Evolutionary conservation across 2,797 vertebrate species (phyloP).

Genomic region (Iguana delicatissima): DNA sequence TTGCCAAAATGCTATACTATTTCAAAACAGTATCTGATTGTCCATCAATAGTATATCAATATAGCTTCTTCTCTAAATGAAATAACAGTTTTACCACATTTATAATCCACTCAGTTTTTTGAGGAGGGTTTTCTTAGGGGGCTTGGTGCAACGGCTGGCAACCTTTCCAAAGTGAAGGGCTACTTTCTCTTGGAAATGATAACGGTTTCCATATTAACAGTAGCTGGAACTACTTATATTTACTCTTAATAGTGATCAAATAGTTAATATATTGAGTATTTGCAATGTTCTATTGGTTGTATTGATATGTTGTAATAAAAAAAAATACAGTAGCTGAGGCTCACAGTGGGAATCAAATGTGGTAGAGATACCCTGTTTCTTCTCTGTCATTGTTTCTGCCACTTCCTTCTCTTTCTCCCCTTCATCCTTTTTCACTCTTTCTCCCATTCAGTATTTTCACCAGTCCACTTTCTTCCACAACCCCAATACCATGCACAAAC

Average conservation of each 20-base stretch:
- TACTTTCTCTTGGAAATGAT: no score
- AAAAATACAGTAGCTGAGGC: not conserved
- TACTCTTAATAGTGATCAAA: no score
- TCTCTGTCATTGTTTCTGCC: no score
- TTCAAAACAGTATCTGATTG: not conserved
- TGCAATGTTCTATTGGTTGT: no score
- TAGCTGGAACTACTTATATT: not conserved
- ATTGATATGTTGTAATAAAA: no score
- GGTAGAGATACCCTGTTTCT: not conserved
- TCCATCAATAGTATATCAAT: not conserved
- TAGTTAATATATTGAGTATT: no score
- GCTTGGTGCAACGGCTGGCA: not conserved
- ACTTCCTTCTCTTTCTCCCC: not conserved
- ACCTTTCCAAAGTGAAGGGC: not conserved
- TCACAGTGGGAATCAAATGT: not conserved
- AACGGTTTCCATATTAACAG: no score
- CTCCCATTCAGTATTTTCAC: not conserved
- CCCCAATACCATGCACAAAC: not conserved
- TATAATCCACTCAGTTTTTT: not conserved
- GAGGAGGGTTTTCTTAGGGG: not conserved
- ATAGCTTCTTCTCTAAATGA: not conserved
- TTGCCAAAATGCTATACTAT: not conserved
- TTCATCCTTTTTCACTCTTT: not conserved
- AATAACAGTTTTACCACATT: not conserved
- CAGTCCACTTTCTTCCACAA: not conserved